Evolutionary conservation across 2,888 invertebrate genomes (phyloP).

Genomic region (Oasisia sp.): DNA sequence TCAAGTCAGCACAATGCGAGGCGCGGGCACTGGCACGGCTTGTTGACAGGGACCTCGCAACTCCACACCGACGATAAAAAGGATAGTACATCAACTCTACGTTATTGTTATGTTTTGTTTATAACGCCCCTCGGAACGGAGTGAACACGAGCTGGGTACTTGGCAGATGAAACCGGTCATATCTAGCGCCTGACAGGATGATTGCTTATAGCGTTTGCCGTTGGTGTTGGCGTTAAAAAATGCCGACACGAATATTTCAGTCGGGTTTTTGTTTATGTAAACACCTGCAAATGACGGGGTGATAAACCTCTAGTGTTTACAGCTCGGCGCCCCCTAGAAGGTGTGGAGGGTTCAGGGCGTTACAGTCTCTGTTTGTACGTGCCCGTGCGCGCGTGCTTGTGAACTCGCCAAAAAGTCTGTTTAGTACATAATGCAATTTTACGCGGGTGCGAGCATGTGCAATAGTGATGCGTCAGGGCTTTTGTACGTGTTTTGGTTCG

Average conservation of each 20-base stretch:
- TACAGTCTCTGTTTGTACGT: background rate
- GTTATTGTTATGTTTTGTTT: background rate
- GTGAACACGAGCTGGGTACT: background rate
- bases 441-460: too few species aligned
- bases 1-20: background rate
- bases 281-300: background rate
- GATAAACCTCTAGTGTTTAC: background rate
- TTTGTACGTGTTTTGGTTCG: too few species aligned
- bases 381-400: constrained; percentile 7
- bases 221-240: background rate
- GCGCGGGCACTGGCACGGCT: background rate
- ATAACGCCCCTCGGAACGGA: background rate
- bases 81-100: background rate
- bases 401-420: background rate
- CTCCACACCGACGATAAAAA: background rate
- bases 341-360: background rate
- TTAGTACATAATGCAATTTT: too few species aligned
- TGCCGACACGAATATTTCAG: background rate
- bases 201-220: background rate
- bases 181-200: background rate
- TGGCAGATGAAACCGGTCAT: background rate
- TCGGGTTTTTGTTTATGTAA: background rate
- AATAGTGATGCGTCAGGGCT: too few species aligned
- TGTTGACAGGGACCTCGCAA: background rate
- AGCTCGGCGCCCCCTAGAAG: background rate